These are phyloP conservation scores for Pantherophis guttatus DNA, from an alignment of 2,113 vertebrate species.

Conservation along the genomic window DNA sequence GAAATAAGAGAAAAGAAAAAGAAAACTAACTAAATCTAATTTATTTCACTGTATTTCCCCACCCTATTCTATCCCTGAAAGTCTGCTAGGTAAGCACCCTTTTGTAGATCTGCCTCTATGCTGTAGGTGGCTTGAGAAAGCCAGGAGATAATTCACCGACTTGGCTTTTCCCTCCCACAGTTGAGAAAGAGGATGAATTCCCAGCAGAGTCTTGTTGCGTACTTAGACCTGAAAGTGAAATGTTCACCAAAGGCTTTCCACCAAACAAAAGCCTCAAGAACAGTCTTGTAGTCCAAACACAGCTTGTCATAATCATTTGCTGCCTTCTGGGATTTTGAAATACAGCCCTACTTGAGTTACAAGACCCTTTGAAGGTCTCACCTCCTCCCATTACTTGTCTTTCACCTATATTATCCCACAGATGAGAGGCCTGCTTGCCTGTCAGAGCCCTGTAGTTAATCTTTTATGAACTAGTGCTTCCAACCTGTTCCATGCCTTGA, in stretches of 20 bases:
- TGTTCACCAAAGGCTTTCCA: constrained; percentile 53
- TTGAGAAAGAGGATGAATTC: neutral
- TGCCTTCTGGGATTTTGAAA: constrained; percentile 69
- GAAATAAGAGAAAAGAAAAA: neutral
- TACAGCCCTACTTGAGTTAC: constrained; percentile 73
- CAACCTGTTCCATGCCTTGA: constrained; percentile 20
- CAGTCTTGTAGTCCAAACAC: constrained; percentile 59
- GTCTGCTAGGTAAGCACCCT: neutral
- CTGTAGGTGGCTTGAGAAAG: rapidly evolving
- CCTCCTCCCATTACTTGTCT: constrained; percentile 80
- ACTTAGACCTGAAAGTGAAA: constrained; percentile 41
- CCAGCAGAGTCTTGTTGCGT: constrained; percentile 22
- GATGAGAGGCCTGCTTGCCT: constrained; percentile 72
- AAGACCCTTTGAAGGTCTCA: constrained; percentile 78
- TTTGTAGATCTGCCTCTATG: neutral
- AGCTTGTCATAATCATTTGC: constrained; percentile 65
- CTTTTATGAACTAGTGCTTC: constrained; percentile 69
- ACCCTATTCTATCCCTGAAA: neutral
- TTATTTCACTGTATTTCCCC: neutral
- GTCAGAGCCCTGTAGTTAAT: constrained; percentile 66
- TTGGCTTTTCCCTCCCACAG: constrained; percentile 23
- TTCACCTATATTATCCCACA: constrained; percentile 72
- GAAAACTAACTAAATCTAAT: neutral
- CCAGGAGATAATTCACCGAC: neutral
- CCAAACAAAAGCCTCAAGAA: constrained; percentile 48